Percentiles rank a stretch among this genome's conserved stretches.
Conservation (phyloP, 1,140 invertebrate species). For the Venustaconcha ellipsiformis region DNA sequence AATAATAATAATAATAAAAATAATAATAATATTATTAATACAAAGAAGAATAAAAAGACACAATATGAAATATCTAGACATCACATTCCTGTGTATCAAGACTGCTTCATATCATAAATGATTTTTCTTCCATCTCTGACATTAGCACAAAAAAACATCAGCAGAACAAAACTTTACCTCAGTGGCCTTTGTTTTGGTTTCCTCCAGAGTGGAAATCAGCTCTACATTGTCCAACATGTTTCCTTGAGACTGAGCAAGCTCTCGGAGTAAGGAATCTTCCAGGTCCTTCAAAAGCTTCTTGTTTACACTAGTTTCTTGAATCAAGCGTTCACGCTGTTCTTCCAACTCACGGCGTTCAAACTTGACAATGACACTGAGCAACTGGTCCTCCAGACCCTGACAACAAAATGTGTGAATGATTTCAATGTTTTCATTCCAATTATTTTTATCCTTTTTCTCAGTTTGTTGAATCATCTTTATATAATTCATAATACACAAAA, state of each 20-base stretch:
- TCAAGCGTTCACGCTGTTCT: slow-evolving; percentile 77
- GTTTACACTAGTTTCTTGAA: slow-evolving; percentile 87
- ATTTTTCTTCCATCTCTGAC: background rate
- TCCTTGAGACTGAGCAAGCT: slow-evolving; percentile 84
- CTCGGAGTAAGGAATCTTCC: slow-evolving; percentile 84
- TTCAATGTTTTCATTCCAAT: too few relatives aligned
- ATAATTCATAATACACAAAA: too few relatives aligned
- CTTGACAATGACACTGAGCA: slow-evolving; percentile 87
- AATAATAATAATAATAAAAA: background rate
- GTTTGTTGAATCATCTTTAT: too few relatives aligned
- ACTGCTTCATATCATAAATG: background rate
- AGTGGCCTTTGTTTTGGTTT: slow-evolving; percentile 85
- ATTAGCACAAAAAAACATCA: background rate
- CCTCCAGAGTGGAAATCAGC: slow-evolving; percentile 86
- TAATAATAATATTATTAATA: background rate
- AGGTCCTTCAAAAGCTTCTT: slow-evolving; percentile 84
- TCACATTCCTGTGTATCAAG: background rate
- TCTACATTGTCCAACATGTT: slow-evolving; percentile 94
- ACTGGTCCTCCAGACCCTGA: slow-evolving; percentile 87
- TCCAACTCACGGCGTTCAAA: slow-evolving; percentile 76
- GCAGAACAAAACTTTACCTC: slow-evolving; percentile 68
- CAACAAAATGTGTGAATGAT: background rate
- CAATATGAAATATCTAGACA: background rate
- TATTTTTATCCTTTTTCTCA: too few relatives aligned
- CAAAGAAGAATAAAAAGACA: background rate